Percentiles rank a stretch among this genome's conserved stretches.
These are phyloP conservation scores for Brachyptera putata DNA, from an alignment of 2,888 invertebrate species.

Conservation along the genomic window DNA sequence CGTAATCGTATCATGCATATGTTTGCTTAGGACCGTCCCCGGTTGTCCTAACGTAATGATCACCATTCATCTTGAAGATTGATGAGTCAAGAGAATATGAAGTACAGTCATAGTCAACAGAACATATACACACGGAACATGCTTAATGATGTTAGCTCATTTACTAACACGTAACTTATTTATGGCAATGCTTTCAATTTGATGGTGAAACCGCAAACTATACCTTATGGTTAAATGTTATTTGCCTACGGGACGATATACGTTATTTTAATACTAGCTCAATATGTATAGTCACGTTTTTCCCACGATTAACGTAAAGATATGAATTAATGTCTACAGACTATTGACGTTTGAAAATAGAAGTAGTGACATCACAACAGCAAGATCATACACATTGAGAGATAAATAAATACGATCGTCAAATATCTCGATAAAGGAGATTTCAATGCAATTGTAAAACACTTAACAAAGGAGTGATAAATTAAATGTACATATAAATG, in stretches of 20 bases:
- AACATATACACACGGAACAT: not conserved
- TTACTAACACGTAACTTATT: not conserved
- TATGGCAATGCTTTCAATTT: not conserved
- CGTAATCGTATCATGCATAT: too few species aligned
- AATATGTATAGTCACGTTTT: not conserved
- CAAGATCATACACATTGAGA: too few species aligned
- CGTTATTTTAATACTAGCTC: not conserved
- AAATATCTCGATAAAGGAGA: too few species aligned
- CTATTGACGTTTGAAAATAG: too few species aligned
- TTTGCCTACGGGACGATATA: constrained; percentile 1
- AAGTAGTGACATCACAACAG: too few species aligned
- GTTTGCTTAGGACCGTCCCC: constrained; percentile 27
- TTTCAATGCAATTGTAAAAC: too few species aligned
- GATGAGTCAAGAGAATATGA: constrained; percentile 20
- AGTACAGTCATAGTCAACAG: not conserved
- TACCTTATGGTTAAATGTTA: not conserved
- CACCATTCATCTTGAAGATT: constrained; percentile 31
- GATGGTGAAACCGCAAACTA: not conserved
- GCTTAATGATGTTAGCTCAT: not conserved
- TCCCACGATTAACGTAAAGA: constrained; percentile 16
- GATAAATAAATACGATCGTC: too few species aligned
- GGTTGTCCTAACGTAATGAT: constrained; percentile 24
- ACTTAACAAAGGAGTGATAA: too few species aligned
- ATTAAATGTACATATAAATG: too few species aligned
- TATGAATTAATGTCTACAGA: too few species aligned